phyloP scores from a whole-genome alignment of 2,888 invertebrate species.

The Pristionchus arcanus region DNA sequence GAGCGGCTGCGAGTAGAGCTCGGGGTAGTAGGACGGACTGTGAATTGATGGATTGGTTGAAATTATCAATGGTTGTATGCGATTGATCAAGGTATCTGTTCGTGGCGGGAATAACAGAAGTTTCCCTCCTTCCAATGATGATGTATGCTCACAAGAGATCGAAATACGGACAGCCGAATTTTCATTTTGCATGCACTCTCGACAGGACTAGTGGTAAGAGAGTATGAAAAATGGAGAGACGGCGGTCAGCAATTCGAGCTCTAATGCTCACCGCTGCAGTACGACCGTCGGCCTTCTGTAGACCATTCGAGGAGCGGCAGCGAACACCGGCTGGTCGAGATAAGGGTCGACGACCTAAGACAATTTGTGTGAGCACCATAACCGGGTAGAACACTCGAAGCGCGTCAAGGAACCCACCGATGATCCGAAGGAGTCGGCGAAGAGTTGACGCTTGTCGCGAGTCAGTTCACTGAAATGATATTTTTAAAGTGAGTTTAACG shows the following conservation, averaged over 20 bases:
- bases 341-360: constrained; percentile 23
- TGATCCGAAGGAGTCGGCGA: constrained; percentile 23
- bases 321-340: constrained; percentile 3
- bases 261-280: background rate
- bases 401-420: background rate
- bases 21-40: constrained; percentile 36
- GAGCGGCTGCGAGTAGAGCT: constrained; percentile 6
- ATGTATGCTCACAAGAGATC: too few species aligned
- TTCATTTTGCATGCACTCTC: background rate
- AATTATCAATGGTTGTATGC: too few species aligned
- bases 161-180: too few species aligned
- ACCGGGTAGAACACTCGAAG: background rate
- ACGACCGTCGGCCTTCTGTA: constrained; percentile 43
- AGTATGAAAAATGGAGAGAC: too few species aligned
- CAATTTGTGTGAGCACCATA: background rate
- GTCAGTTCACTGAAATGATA: background rate
- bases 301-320: constrained; percentile 40
- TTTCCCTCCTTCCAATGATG: too few species aligned
- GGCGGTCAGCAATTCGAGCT: background rate
- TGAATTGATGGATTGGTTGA: too few species aligned
- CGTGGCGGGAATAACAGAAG: too few species aligned
- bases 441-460: constrained; percentile 43
- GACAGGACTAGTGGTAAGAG: too few species aligned
- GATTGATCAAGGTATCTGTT: too few species aligned
- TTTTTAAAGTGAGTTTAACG: background rate